Evolutionary conservation across 2,888 invertebrate genomes (phyloP), one percentile per base, ranked within the genome.

Genomic region (Lasioglossum pauxillum): DNA sequence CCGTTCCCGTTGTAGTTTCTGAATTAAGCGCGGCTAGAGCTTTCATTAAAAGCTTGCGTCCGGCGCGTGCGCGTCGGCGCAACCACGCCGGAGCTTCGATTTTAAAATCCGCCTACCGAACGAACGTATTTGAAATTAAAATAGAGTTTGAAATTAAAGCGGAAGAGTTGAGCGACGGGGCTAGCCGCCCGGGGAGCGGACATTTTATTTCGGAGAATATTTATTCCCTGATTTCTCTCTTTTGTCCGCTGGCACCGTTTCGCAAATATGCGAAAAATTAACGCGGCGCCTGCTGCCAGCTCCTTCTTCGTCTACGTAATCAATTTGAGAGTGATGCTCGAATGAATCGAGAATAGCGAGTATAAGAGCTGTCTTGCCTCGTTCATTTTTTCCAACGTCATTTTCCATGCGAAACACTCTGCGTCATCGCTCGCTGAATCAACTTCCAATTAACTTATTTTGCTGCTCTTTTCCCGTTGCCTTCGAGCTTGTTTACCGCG

Each of bases 41-140:
- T 87, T 82, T 87, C 82, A 87, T 88, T 87, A 87, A 87, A 87
- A 79, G 41, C 87, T 75, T 53, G 79, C 80, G 72, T 78, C 41
- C 86, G 49, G 75, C 38, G 64, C 16, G 31, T 4, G 64, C 60
- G 60, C 60, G 60, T 1, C 3, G 0, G 53, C 23, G 10, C 53
- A 10, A n/a, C 44, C 44, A 44, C 44, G 12, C 23, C 23, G 67
- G 41, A 38, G 14, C 71, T n/a, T 71, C 80, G 78, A 78, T 87
- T 86, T 83, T 86, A 72, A 75, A 80, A 78, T 69, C 49, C 46
- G 44, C 38, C 67, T 23, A 19, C 49, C 73, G 57, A 75, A 72
- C 46, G 60, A 38, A 14, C 80, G 80, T 57, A 80, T 87, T 87
- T 86, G 83, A 86, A 87, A 86, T 87, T 86, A 83, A 87, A 87